phyloP scores from a whole-genome alignment of 2,888 invertebrate species.

The Cryptocheilus praepositus region DNA sequence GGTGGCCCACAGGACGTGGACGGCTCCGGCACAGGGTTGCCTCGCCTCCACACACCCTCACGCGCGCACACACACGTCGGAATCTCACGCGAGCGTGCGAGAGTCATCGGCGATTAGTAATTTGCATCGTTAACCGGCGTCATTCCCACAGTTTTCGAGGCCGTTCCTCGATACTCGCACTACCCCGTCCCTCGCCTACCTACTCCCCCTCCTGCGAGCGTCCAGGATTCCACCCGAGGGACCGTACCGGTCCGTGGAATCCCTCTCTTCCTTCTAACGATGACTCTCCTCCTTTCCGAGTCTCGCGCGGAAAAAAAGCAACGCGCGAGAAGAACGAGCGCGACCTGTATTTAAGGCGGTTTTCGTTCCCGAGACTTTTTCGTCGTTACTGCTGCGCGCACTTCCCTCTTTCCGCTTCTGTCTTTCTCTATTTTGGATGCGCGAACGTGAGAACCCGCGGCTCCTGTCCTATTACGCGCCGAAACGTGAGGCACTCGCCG shows the following conservation, averaged over 20 bases:
- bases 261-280: conserved; percentile 54
- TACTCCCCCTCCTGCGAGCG: no score
- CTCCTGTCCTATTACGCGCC: no score
- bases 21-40: no score
- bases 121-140: conserved; percentile 60
- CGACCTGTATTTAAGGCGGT: conserved; percentile 72
- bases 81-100: conserved; percentile 38
- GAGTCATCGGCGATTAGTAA: conserved; percentile 49
- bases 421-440: conserved; percentile 14
- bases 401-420: conserved; percentile 43
- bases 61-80: no score
- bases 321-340: conserved; percentile 60
- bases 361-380: conserved; percentile 49
- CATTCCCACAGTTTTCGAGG: conserved; percentile 60
- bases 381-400: conserved; percentile 52
- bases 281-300: conserved; percentile 44
- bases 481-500: no score
- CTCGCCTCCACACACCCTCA: no score
- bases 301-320: conserved; percentile 56
- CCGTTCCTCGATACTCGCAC: conserved; percentile 33
- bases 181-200: conserved; percentile 14
- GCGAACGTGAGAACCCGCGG: conserved; percentile 66
- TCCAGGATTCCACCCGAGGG: not conserved
- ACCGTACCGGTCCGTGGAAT: conserved; percentile 47
- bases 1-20: not conserved